phyloP scores from a whole-genome alignment of 2,113 vertebrate genomes.

The Puntigrus tetrazona region DNA sequence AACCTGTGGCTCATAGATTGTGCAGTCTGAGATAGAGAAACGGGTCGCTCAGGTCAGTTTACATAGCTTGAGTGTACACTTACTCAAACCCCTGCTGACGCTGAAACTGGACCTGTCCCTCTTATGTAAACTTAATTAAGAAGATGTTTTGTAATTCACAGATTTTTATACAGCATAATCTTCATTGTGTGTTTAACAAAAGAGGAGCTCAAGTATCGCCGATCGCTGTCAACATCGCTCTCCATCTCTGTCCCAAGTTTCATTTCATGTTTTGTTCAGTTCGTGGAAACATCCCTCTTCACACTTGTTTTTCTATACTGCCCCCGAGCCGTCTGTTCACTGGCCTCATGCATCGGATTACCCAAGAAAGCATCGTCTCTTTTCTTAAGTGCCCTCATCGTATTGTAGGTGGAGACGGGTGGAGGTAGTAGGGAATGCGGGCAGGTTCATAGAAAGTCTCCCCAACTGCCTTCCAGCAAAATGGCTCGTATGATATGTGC shows the following conservation, averaged over 20 bases:
- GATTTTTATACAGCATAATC: slow-evolving; percentile 53
- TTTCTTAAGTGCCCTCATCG: slow-evolving; percentile 59
- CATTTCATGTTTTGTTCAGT: slow-evolving; percentile 49
- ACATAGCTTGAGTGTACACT: slow-evolving; percentile 34
- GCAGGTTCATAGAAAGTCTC: slow-evolving; percentile 62
- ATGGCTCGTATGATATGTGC: slow-evolving; percentile 59
- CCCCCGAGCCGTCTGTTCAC: slow-evolving; percentile 37
- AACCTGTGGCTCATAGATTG: not conserved
- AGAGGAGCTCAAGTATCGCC: slow-evolving; percentile 52
- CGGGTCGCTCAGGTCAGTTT: slow-evolving; percentile 49
- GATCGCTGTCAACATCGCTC: slow-evolving; percentile 34
- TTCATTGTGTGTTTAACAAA: slow-evolving; percentile 58
- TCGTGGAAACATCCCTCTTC: slow-evolving; percentile 41
- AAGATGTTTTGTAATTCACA: slow-evolving; percentile 57
- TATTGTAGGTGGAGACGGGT: slow-evolving; percentile 49
- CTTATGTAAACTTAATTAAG: slow-evolving; percentile 61
- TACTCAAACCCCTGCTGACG: slow-evolving; percentile 22
- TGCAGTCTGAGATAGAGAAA: slow-evolving; percentile 35
- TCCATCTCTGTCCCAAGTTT: slow-evolving; percentile 6
- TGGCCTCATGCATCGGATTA: slow-evolving; percentile 60
- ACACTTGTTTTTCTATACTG: slow-evolving; percentile 59
- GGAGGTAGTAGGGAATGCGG: slow-evolving; percentile 56
- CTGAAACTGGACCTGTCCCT: slow-evolving; percentile 56
- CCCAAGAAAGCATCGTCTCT: slow-evolving; percentile 59
- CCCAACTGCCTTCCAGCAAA: slow-evolving; percentile 56